Evolutionary conservation across 2,113 vertebrate genomes (phyloP).

Genomic region (Phalacrocorax aristotelis): DNA sequence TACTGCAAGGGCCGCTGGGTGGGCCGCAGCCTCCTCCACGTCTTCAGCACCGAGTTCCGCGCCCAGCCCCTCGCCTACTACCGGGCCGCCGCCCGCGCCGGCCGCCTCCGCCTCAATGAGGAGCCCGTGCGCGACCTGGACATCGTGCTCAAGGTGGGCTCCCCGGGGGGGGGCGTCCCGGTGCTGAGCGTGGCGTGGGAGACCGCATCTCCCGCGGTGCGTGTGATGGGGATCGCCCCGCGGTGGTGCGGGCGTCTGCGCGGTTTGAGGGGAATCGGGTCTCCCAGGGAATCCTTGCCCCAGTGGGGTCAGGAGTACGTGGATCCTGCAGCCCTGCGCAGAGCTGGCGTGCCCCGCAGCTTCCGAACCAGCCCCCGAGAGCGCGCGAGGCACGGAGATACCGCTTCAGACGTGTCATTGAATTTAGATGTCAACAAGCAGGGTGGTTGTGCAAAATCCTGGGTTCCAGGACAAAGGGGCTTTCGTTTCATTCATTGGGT

Average conservation of each 20-base stretch:
- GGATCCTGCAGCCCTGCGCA: accelerated
- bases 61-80: slow-evolving; percentile 87
- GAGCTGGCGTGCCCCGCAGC: accelerated
- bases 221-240: not conserved
- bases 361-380: accelerated
- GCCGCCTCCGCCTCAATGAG: slow-evolving; percentile 90
- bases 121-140: slow-evolving; percentile 82
- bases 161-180: not conserved
- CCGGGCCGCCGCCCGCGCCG: slow-evolving; percentile 78
- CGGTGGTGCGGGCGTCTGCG: accelerated
- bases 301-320: accelerated
- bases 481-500: not conserved
- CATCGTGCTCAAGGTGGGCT: slow-evolving; percentile 87
- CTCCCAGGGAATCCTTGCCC: too few relatives aligned
- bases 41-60: slow-evolving; percentile 91
- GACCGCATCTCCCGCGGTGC: not conserved
- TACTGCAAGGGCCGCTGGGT: slow-evolving; percentile 98
- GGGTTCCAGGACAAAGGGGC: not conserved
- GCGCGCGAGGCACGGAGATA: accelerated
- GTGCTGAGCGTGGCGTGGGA: accelerated
- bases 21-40: slow-evolving; percentile 86
- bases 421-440: accelerated
- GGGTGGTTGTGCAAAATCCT: too few relatives aligned
- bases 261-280: not conserved
- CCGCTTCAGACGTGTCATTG: accelerated